Evolutionary conservation across 2,797 vertebrate species (phyloP), one percentile per base, ranked within the genome.

Genomic region (Crypturellus tataupa): DNA sequence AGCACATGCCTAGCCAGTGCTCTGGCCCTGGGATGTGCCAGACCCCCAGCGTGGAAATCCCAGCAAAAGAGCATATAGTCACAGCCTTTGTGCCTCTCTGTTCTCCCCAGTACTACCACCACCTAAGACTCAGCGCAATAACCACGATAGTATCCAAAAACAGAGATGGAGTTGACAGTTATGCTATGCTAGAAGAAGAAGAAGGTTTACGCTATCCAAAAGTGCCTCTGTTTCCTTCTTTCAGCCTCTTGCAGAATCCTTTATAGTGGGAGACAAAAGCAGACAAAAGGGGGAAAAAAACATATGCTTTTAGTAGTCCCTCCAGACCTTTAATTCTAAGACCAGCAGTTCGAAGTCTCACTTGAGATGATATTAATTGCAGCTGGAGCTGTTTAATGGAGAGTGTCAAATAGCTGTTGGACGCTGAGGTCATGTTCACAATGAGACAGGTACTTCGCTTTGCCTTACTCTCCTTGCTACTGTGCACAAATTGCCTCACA

Each of bases 331-430:
- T 60, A 91, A 44, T 47, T 14, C 27, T 35, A 51, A 73, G 6
- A 39, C 17, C 55, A 62, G 31, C 80, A 62, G 29, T 29, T 77
- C 55, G 53, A 83, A 91, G 5, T 1, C 47, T 92, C 10, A 33
- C 40, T 85, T 94, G 21, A 51, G 33, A 51, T 55, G 6, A 80
- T 77, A 90, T 86, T 83, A 90, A 68, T 53, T 68, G 37, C 53
- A 80, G 27, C 18, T 51, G 59, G 33, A 87, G 31, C 33, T 68
- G 7, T 46, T 87, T 29, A 87, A 87, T 6, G 12, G 35, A 79
- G 51, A 44, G 40, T 35, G 37, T 39, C 70, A 67, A 44, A 40
- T 21, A 18, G 44, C 31, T 91, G 80, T 87, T 92, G 51, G 53
- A 49, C 73, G 35, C 9, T 3, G n/a, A 70, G 24, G 77, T 84